These are phyloP conservation scores for Chaetogeoica ovagalla DNA, from an alignment of 2,888 invertebrate species.

Conservation along the genomic window DNA sequence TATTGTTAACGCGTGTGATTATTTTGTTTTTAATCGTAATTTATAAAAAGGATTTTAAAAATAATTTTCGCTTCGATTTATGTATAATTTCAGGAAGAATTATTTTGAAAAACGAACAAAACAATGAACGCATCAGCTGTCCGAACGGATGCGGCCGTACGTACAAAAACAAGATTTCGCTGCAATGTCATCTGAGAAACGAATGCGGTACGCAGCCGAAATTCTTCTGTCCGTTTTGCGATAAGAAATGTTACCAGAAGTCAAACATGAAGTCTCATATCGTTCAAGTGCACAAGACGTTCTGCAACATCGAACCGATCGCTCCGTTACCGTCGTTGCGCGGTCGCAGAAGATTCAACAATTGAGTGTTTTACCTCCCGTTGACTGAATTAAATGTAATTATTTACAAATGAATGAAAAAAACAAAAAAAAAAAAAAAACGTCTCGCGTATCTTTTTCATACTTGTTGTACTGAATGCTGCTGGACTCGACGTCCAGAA, in stretches of 20 bases:
- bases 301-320: conserved; percentile 47
- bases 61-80: conserved; percentile 2
- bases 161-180: conserved; percentile 64
- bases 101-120: neutral
- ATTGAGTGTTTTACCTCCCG: neutral
- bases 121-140: conserved; percentile 34
- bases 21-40: no score
- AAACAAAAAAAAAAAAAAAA: neutral
- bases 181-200: conserved; percentile 65
- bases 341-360: conserved; percentile 39
- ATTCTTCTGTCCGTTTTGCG: conserved; percentile 64
- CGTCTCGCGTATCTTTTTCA: no score
- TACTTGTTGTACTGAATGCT: no score
- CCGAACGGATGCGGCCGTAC: conserved; percentile 60
- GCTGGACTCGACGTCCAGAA: no score
- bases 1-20: neutral
- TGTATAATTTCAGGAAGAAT: conserved; percentile 22
- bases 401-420: neutral
- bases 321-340: conserved; percentile 40
- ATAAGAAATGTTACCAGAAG: conserved; percentile 56
- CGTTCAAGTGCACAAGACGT: conserved; percentile 52
- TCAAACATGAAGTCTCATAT: conserved; percentile 57
- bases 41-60: no score
- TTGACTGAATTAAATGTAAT: neutral
- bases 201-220: conserved; percentile 67